Evolutionary conservation across 1,140 invertebrate genomes (phyloP).

Genomic region (Euglossa dilemma): DNA sequence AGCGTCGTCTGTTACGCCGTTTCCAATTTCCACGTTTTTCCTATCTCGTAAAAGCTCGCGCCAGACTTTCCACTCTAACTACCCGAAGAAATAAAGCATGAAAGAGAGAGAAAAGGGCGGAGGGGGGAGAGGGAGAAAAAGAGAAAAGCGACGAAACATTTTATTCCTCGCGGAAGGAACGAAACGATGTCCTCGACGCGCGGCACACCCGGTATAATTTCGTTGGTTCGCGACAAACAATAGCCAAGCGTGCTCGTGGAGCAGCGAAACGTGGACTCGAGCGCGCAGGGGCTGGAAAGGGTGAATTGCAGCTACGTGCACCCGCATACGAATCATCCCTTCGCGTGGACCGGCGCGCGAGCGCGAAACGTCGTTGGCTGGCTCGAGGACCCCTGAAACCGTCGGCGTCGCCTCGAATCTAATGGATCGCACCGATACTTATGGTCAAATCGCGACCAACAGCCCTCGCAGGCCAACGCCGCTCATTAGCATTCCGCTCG

Average conservation of each 20-base stretch:
- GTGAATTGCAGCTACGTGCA: slow-evolving; percentile 76
- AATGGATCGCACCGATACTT: slow-evolving; percentile 70
- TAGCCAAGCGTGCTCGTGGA: slow-evolving; percentile 48
- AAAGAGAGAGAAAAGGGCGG: neutral
- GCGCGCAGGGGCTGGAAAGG: slow-evolving; percentile 63
- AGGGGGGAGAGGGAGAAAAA: no score
- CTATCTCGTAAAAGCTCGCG: neutral
- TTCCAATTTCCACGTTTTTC: neutral
- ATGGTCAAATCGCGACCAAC: slow-evolving; percentile 66
- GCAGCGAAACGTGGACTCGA: slow-evolving; percentile 61
- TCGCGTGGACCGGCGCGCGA: neutral
- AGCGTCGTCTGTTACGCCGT: no score
- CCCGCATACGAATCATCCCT: slow-evolving; percentile 71
- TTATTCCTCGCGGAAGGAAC: neutral
- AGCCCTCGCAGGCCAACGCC: slow-evolving; percentile 29
- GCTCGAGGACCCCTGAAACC: slow-evolving; percentile 44
- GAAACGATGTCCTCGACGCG: neutral
- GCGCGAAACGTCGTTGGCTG: slow-evolving; percentile 14
- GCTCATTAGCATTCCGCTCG: slow-evolving; percentile 64
- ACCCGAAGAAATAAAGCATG: neutral
- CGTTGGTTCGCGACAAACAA: slow-evolving; percentile 57
- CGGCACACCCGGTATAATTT: slow-evolving; percentile 44
- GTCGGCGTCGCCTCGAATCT: slow-evolving; percentile 56
- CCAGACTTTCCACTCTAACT: neutral
- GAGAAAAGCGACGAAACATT: neutral